A percentile compares a stretch with the other conserved stretches of the same genome.
Conservation (phyloP, 2,113 vertebrate genomes). For the Bathybates hornii region DNA sequence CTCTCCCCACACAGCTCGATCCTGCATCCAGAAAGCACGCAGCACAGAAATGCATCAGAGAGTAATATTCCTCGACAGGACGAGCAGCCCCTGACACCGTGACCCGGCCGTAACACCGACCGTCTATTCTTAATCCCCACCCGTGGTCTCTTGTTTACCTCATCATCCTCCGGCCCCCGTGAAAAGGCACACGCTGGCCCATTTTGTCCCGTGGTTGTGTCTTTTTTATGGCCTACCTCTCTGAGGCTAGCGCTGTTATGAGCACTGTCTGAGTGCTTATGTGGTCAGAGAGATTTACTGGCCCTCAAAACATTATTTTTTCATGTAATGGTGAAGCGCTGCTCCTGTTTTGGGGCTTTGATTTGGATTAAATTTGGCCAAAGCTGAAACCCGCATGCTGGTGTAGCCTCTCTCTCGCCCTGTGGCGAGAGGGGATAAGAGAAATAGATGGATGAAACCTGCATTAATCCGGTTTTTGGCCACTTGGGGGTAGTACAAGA, state of each 20-base stretch:
- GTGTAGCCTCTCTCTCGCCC: neutral
- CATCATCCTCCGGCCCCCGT: constrained; percentile 20
- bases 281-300: constrained; percentile 21
- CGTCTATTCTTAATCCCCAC: constrained; percentile 43
- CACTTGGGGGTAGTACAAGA: neutral
- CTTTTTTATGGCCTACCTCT: constrained; percentile 33
- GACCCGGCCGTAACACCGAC: constrained; percentile 20
- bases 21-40: constrained; percentile 34
- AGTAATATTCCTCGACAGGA: constrained; percentile 59
- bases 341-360: neutral
- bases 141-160: constrained; percentile 53
- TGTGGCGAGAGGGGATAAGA: neutral
- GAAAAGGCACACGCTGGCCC: constrained; percentile 37
- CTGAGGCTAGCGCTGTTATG: constrained; percentile 3
- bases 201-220: constrained; percentile 15
- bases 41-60: constrained; percentile 16
- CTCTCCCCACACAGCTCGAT: constrained; percentile 11
- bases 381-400: neutral
- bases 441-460: neutral
- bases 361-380: neutral
- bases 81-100: constrained; percentile 15
- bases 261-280: constrained; percentile 15
- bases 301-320: neutral
- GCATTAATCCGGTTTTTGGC: neutral
- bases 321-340: neutral